A percentile compares a stretch with the other conserved stretches of the same genome.
Evolutionary conservation across 2,888 invertebrate species (phyloP).

Genomic region (Drosophila trichaetosa): DNA sequence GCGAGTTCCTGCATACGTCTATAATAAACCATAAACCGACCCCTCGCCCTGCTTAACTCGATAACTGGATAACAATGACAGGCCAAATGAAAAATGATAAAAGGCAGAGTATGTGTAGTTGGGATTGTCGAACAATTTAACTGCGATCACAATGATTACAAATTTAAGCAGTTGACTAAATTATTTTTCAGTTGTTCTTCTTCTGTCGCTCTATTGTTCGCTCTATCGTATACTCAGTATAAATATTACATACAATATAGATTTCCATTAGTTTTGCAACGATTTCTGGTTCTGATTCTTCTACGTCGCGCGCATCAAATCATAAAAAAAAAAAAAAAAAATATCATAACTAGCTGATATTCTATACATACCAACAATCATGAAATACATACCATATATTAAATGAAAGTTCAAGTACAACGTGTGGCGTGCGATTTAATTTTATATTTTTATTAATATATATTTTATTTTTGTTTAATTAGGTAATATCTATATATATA

Average conservation of each 20-base stretch:
- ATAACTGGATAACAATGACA: constrained; percentile 10
- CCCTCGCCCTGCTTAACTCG: constrained; percentile 38
- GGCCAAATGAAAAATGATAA: not conserved
- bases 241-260: constrained; percentile 68
- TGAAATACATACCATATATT: constrained; percentile 52
- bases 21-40: constrained; percentile 31
- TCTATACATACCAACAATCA: constrained; percentile 57
- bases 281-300: constrained; percentile 59
- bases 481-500: constrained; percentile 16
- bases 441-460: constrained; percentile 27
- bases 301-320: constrained; percentile 51
- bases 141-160: constrained; percentile 10
- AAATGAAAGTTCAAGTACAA: constrained; percentile 55
- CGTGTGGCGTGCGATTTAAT: constrained; percentile 61
- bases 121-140: constrained; percentile 14
- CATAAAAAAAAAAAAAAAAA: constrained; percentile 38
- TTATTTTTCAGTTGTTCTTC: constrained; percentile 24
- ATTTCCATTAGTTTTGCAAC: constrained; percentile 66
- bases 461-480: constrained; percentile 12
- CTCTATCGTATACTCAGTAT: constrained; percentile 66
- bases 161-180: constrained; percentile 22
- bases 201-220: constrained; percentile 43
- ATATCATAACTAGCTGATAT: constrained; percentile 63
- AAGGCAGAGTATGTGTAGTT: constrained; percentile 6
- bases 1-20: constrained; percentile 32